These are phyloP conservation scores for Lethrus apterus DNA, from an alignment of 1,140 invertebrate species.

Conservation along the genomic window DNA sequence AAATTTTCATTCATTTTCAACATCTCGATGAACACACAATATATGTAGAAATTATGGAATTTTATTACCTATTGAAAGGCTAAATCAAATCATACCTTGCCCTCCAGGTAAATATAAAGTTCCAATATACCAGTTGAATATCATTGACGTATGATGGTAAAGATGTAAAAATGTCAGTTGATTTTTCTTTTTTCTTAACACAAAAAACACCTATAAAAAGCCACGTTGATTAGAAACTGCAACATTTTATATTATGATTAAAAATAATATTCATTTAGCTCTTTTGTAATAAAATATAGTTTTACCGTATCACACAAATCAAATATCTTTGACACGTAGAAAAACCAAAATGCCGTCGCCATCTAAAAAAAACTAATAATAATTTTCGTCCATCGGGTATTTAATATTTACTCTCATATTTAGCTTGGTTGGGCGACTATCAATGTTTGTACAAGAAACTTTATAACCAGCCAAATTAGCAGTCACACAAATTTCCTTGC, in stretches of 20 bases:
- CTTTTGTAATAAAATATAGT: not conserved
- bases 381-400: constrained; percentile 1
- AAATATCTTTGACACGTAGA: constrained; percentile 14
- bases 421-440: constrained; percentile 1
- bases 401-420: constrained; percentile 8
- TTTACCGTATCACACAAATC: constrained; percentile 13
- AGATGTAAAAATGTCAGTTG: constrained; percentile 15
- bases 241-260: no score
- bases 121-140: constrained; percentile 17
- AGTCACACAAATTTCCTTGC: constrained; percentile 12
- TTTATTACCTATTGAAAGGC: no score
- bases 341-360: constrained; percentile 12
- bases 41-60: no score
- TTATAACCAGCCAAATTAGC: constrained; percentile 15
- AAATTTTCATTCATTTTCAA: no score
- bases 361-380: constrained; percentile 13
- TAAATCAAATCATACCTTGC: constrained; percentile 15
- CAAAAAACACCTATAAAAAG: constrained; percentile 14
- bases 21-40: no score
- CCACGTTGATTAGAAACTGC: no score
- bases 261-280: not conserved
- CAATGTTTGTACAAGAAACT: constrained; percentile 7
- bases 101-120: constrained; percentile 13
- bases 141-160: constrained; percentile 15
- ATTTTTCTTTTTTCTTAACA: constrained; percentile 13